Evolutionary conservation across 2,113 vertebrate genomes (phyloP).

Genomic region (Xenotilapia leptura): DNA sequence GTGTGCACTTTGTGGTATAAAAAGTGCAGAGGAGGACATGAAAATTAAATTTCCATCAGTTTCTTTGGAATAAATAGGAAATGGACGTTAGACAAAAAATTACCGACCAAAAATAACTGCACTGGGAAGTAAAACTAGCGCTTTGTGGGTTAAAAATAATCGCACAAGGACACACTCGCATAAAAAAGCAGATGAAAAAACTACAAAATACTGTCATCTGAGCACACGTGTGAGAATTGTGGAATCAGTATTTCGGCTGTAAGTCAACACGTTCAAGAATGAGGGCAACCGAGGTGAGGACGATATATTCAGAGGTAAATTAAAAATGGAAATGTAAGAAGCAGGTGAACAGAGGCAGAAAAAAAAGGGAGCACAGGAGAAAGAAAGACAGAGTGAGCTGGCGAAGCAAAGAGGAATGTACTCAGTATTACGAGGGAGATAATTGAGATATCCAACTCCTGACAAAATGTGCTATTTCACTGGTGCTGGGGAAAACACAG

Average conservation of each 20-base stretch:
- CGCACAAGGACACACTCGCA: neutral
- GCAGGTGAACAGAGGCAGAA: neutral
- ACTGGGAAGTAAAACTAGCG: neutral
- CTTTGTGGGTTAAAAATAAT: neutral
- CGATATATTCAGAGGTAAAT: slow-evolving; percentile 22
- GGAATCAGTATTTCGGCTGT: neutral
- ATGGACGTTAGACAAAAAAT: neutral
- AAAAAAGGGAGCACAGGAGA: neutral
- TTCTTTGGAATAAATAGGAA: slow-evolving; percentile 6
- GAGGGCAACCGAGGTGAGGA: slow-evolving; percentile 27
- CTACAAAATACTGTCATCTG: neutral
- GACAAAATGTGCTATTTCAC: slow-evolving; percentile 69
- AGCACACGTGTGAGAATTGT: neutral
- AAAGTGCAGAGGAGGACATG: slow-evolving; percentile 8
- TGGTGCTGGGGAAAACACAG: slow-evolving; percentile 36
- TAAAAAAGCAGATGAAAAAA: neutral
- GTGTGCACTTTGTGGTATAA: neutral
- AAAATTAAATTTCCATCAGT: slow-evolving; percentile 20
- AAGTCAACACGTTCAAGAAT: slow-evolving; percentile 13
- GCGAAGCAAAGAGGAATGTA: slow-evolving; percentile 39
- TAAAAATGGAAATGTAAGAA: slow-evolving; percentile 22
- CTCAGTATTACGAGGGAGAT: slow-evolving; percentile 52
- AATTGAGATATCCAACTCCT: slow-evolving; percentile 73
- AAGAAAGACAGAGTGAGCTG: neutral
- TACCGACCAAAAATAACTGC: neutral